Conservation (phyloP, 2,888 invertebrate genomes). For the Agonopterix arenella region DNA sequence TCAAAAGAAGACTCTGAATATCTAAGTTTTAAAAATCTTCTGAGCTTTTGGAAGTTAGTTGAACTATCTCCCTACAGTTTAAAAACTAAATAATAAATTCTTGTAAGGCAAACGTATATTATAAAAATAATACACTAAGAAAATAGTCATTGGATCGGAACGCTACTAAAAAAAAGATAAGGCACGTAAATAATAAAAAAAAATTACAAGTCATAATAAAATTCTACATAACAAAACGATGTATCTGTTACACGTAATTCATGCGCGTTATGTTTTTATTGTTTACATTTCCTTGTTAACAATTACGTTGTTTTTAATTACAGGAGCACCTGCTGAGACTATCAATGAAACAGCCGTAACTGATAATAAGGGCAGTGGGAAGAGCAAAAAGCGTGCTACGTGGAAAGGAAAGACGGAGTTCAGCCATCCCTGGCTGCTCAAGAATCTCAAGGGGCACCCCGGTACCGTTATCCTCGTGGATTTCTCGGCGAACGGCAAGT, state of each 20-base stretch:
- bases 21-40: no score
- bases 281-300: not conserved
- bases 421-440: slow-evolving; percentile 87
- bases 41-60: no score
- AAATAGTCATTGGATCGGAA: no score
- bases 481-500: slow-evolving; percentile 91
- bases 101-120: no score
- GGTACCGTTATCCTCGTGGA: slow-evolving; percentile 85
- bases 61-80: no score
- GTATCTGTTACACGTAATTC: slow-evolving; percentile 1
- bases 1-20: no score
- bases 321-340: slow-evolving; percentile 49
- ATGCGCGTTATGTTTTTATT: not conserved
- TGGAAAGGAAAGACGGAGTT: slow-evolving; percentile 73
- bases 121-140: no score
- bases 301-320: slow-evolving; percentile 9
- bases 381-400: slow-evolving; percentile 70
- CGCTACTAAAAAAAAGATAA: no score
- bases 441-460: slow-evolving; percentile 89
- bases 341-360: slow-evolving; percentile 39
- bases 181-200: not conserved
- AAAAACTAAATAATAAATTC: no score
- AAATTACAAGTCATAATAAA: slow-evolving; percentile 13
- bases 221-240: slow-evolving; percentile 16
- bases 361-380: slow-evolving; percentile 50